Base-by-base conservation (phyloP, 2,113 vertebrate species). In the Pycnonotus jocosus region DNA sequence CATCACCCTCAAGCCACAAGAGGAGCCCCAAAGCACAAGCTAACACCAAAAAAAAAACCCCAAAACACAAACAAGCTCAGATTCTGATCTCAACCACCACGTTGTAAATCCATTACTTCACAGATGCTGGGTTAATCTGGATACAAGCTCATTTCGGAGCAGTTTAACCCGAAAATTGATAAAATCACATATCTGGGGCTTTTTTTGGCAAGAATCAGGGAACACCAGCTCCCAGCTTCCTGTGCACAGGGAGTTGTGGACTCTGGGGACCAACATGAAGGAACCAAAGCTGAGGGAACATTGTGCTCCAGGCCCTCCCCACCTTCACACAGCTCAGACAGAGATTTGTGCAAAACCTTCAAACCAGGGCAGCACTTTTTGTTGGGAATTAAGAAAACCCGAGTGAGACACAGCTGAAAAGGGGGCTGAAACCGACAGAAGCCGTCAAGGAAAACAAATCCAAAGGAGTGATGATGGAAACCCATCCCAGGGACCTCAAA, bases 321-420 rank as follows among this genome's bases (percentile, higher is more conserved):
- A 10, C n/a, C 70, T 11, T 3, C 51, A 25, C 31, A 35, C 4
- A 25, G 35, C 51, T 13, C 31, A 2, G 14, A n/a, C 2, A 20
- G 4, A 50, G 30, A 8, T 37, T 2, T 2, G 5, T 23, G 18
- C 72, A 19, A 33, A 69, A 37, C 45, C 72, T 12, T 2, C 62
- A 10, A 2, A 33, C 7, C 44, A 0, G 18, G 1, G 9, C 44
- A 3, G 31, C 37, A 4, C 0, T 2, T 76, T 37, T 25, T 12
- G 37, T 2, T 1, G 33, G 17, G 9, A 42, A 15, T 22, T 22
- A 1, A 7, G 9, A 10, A 44, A 86, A 68, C 11, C 62, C 51
- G 62, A 3, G 33, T 0, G 7, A 23, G 44, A 51, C 27, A 0
- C 27, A 7, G 37, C 22, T 5, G 21, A 15, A 14, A 74, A 66